Conservation (phyloP, 2,888 invertebrate species). For the Machimus atricapillus region DNA sequence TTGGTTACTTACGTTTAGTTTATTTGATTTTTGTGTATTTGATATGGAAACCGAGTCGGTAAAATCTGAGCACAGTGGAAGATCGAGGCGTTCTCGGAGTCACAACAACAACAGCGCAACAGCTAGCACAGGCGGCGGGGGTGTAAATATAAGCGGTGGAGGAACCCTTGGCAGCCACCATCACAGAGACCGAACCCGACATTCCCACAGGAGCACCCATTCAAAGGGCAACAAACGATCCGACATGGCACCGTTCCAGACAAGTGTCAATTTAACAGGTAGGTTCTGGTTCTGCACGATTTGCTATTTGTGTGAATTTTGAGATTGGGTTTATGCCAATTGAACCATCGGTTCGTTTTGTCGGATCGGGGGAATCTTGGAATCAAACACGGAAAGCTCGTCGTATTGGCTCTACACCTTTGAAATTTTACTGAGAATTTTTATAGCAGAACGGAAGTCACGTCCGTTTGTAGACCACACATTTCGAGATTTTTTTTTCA, state of each 20-base stretch:
- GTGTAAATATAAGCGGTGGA: not conserved
- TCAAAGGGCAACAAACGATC: constrained; percentile 67
- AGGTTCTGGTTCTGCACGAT: constrained; percentile 56
- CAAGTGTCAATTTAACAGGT: constrained; percentile 78
- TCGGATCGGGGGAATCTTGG: not conserved
- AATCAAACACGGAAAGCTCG: not conserved
- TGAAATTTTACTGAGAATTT: not conserved
- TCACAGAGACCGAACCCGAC: constrained; percentile 67
- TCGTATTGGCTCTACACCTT: not conserved
- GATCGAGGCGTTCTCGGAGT: constrained; percentile 74
- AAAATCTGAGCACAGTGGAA: constrained; percentile 88
- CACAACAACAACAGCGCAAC: constrained; percentile 58
- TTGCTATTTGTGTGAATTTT: not conserved
- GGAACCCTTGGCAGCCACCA: constrained; percentile 63
- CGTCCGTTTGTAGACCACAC: not conserved
- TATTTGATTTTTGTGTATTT: constrained; percentile 34
- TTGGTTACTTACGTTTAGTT: not conserved
- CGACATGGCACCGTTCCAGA: constrained; percentile 86
- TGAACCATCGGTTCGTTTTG: not conserved
- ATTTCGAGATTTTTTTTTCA: no score
- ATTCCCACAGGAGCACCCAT: constrained; percentile 68
- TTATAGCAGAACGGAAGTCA: not conserved
- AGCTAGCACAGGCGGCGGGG: constrained; percentile 10
- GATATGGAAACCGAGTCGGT: constrained; percentile 94
- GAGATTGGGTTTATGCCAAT: not conserved